Evolutionary conservation across 2,888 invertebrate genomes (phyloP).

Genomic region (Drosophila meridiana): DNA sequence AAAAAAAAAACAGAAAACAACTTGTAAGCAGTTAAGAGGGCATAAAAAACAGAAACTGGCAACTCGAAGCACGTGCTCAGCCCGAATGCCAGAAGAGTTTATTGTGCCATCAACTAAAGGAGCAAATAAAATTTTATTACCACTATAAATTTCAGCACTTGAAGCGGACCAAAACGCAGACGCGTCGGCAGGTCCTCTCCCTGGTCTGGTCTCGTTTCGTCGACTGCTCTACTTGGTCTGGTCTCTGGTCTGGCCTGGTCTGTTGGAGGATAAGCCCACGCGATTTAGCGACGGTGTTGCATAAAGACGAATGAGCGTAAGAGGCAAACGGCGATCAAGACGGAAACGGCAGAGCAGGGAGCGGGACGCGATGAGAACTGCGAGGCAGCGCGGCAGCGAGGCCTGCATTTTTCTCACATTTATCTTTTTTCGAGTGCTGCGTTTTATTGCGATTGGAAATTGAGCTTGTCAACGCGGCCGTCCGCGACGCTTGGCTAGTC

Average conservation of each 20-base stretch:
- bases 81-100: conserved; percentile 73
- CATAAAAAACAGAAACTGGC: conserved; percentile 43
- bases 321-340: conserved; percentile 41
- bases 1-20: conserved; percentile 30
- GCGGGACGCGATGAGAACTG: conserved; percentile 21
- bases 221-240: conserved; percentile 48
- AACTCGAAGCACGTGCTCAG: conserved; percentile 71
- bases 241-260: conserved; percentile 18
- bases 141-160: conserved; percentile 80
- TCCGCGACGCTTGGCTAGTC: conserved; percentile 72
- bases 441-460: conserved; percentile 81
- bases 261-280: conserved; percentile 74
- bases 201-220: conserved; percentile 21
- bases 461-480: conserved; percentile 78
- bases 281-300: conserved; percentile 70
- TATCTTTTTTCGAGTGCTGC: conserved; percentile 79
- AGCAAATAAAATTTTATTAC: conserved; percentile 81
- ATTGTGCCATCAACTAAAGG: conserved; percentile 80
- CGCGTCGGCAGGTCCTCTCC: conserved; percentile 63
- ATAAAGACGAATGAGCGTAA: conserved; percentile 61
- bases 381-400: conserved; percentile 50
- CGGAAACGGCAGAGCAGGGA: conserved; percentile 21
- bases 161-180: conserved; percentile 59
- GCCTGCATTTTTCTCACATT: conserved; percentile 81
- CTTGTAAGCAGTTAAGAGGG: conserved; percentile 42